Evolutionary conservation across 1,140 invertebrate genomes (phyloP), one percentile per base, ranked within the genome.

Genomic region (Scaptodrosophila lebanonensis): DNA sequence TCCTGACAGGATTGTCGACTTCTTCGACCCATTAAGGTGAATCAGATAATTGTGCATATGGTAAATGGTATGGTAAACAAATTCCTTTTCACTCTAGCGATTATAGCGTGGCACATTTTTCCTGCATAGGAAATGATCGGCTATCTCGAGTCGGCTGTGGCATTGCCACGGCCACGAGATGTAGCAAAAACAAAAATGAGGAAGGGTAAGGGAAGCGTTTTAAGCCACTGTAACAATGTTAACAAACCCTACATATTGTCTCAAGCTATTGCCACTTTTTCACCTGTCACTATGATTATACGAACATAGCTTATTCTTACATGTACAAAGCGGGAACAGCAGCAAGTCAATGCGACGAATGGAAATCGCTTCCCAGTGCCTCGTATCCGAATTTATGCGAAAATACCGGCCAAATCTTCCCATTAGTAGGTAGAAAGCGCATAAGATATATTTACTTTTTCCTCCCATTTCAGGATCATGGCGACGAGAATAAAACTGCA

Each of bases 111-210:
- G 56, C 33, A 0, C 60, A 79, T 18, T 60, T 79, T 17, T 18
- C 56, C 3, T 5, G 51, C 0, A 8, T 79, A 1, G 9, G 35
- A 1, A 72, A 8, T 32, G 73, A 79, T 47, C 73, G 73, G 1
- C 56, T 72, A 1, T 79, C 73, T 0, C 59, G 73, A 3, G 32
- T 79, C 3, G 73, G 73, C 3, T 79, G 73, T 17, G 57, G 44
- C 5, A 9, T 75, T 9, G 30, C 44, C 1, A 6, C 32, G 1
- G 70, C 27, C 2, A 60, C 47, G 0, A 27, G 61, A 15, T 73
- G 70, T 13, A 1, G 3, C 0, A 3, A 17, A 0, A 8, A 16
- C 0, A 7, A 11, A 4, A 3, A 13, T 0, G 1, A 2, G 3
- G 11, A 9, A 2, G 16, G 32, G 15, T 45, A 30, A 27, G 39